These are phyloP conservation scores for Camelus dromedarius DNA, from an alignment of 2,113 vertebrate genomes.

Conservation along the genomic window DNA sequence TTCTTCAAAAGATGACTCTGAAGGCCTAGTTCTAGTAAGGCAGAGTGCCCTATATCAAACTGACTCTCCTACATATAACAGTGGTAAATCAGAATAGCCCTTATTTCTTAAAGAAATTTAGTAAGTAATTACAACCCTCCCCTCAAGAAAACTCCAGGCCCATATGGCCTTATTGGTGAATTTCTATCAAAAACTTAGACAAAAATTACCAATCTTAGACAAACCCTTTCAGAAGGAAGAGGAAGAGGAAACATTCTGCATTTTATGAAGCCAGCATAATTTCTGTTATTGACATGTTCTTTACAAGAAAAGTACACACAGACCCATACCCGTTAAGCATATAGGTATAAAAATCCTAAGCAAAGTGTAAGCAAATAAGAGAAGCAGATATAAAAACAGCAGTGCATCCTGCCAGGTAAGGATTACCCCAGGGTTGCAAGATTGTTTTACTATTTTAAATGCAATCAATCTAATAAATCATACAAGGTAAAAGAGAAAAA, in stretches of 20 bases:
- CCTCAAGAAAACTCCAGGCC: neutral
- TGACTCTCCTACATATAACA: neutral
- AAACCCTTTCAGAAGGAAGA: neutral
- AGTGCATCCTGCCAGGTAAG: neutral
- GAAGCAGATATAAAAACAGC: neutral
- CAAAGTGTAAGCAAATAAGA: neutral
- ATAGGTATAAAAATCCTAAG: neutral
- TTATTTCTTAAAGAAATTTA: neutral
- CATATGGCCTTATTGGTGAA: neutral
- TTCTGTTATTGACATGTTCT: neutral
- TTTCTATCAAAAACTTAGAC: constrained; percentile 8
- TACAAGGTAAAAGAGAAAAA: neutral
- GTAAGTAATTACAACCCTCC: neutral
- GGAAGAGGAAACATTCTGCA: neutral
- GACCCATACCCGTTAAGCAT: neutral
- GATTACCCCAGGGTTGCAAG: neutral
- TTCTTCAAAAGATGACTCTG: neutral
- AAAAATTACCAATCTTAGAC: neutral
- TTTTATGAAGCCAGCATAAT: neutral
- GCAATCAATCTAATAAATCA: neutral
- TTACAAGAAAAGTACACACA: neutral
- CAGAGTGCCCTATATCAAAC: neutral
- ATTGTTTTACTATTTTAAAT: constrained; percentile 11
- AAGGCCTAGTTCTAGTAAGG: neutral
- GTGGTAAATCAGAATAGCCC: neutral